Percentiles rank a stretch among this genome's conserved stretches.
These are phyloP conservation scores for Mythimna vitellina DNA, from an alignment of 2,888 invertebrate genomes.

Conservation along the genomic window DNA sequence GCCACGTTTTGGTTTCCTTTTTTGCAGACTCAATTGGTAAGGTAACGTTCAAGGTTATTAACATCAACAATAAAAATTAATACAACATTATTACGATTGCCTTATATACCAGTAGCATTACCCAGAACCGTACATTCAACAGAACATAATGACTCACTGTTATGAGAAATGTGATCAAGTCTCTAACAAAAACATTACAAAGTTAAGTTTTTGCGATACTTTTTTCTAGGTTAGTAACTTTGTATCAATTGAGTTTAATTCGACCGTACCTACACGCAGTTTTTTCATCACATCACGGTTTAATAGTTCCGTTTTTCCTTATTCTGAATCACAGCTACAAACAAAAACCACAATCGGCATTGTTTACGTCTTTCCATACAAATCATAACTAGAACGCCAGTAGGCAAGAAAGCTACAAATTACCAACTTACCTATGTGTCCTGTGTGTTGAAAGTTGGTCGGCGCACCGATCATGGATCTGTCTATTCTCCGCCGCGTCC, in stretches of 20 bases:
- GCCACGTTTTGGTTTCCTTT: not conserved
- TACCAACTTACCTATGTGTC: conserved; percentile 88
- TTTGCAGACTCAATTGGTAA: not conserved
- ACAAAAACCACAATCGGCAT: not conserved
- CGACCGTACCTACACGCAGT: not conserved
- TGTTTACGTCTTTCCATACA: conserved; percentile 2
- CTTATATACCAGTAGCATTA: conserved; percentile 43
- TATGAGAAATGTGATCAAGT: conserved; percentile 42
- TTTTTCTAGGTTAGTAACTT: conserved; percentile 33
- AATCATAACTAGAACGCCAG: not conserved
- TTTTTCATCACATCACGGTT: not conserved
- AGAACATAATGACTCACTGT: conserved; percentile 51
- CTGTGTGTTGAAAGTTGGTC: conserved; percentile 98
- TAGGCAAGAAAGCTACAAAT: conserved; percentile 20
- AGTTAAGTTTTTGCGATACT: conserved; percentile 8
- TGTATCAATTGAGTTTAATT: conserved; percentile 7
- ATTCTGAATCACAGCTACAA: not conserved
- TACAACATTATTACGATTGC: conserved; percentile 28
- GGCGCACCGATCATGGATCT: conserved; percentile 99
- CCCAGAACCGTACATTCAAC: conserved; percentile 45
- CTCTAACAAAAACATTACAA: conserved; percentile 40
- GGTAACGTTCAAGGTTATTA: conserved; percentile 11
- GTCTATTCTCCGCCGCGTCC: conserved; percentile 94
- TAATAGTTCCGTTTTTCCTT: conserved; percentile 10
- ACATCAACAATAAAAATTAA: conserved; percentile 17